Conservation (phyloP, 2,888 invertebrate genomes). For the Rutpela maculata region DNA sequence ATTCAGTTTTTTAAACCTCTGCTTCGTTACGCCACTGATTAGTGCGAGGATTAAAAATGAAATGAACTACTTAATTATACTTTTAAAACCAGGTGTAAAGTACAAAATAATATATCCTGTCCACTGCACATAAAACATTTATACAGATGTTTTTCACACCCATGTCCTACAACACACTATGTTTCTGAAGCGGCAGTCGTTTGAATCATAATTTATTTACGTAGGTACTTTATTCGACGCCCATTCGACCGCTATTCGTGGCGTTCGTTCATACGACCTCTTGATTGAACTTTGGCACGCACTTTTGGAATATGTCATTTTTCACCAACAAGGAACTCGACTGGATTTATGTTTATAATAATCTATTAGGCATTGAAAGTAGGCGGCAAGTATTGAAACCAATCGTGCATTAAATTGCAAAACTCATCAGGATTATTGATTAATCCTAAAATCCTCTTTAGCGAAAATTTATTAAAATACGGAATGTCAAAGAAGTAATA, state of each 20-base stretch:
- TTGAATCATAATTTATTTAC: constrained; percentile 51
- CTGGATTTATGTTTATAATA: constrained; percentile 27
- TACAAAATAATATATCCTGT: constrained; percentile 52
- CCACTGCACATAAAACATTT: constrained; percentile 51
- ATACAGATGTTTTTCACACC: constrained; percentile 58
- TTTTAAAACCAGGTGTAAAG: constrained; percentile 54
- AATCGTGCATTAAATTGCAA: too few relatives aligned
- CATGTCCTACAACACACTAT: constrained; percentile 33
- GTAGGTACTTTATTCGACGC: constrained; percentile 47
- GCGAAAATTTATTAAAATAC: too few relatives aligned
- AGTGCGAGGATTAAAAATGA: constrained; percentile 12
- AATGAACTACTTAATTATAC: constrained; percentile 41
- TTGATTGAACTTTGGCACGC: constrained; percentile 56
- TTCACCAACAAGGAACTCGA: constrained; percentile 38
- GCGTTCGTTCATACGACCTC: constrained; percentile 45
- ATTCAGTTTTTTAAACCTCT: background rate
- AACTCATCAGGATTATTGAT: too few relatives aligned
- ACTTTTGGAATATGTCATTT: constrained; percentile 52
- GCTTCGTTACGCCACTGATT: background rate
- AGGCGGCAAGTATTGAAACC: background rate
- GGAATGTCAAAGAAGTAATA: too few relatives aligned
- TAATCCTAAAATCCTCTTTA: too few relatives aligned
- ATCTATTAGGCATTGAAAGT: background rate
- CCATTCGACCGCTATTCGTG: constrained; percentile 41
- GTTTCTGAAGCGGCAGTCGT: constrained; percentile 50